phyloP scores from a whole-genome alignment of 2,113 vertebrate species.

The Scophthalmus maximus region DNA sequence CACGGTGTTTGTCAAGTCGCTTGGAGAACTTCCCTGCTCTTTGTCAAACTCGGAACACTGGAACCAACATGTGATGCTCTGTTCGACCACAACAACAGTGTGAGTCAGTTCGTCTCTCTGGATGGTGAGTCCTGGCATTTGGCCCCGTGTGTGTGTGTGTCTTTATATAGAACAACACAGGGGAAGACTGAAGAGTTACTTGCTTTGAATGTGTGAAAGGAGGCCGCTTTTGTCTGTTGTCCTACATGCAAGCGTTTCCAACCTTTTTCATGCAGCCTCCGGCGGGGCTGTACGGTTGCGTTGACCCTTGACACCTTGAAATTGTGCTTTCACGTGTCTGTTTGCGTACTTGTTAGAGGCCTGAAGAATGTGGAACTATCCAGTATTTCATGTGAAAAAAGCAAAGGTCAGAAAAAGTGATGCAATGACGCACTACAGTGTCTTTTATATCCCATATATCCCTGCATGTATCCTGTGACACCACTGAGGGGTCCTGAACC shows the following conservation, averaged over 20 bases:
- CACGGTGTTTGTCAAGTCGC: neutral
- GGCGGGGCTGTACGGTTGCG: no score
- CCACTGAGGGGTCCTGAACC: neutral
- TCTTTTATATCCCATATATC: neutral
- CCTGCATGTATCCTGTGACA: neutral
- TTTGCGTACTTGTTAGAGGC: neutral
- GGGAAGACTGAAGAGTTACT: constrained; percentile 18
- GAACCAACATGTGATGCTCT: neutral
- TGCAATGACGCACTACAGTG: no score
- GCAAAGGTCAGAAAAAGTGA: no score
- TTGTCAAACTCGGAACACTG: constrained; percentile 9
- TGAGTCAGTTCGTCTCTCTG: neutral
- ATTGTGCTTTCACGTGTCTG: neutral
- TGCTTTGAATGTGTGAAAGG: neutral
- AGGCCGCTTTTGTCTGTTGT: neutral
- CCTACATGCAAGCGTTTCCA: constrained; percentile 6
- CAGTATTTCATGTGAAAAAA: neutral
- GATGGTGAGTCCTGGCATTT: constrained; percentile 28
- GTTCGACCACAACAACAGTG: constrained; percentile 10
- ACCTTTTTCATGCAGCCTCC: neutral
- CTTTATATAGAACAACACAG: constrained; percentile 24
- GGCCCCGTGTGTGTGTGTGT: constrained; percentile 12
- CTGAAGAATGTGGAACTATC: neutral
- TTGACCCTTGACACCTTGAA: neutral
- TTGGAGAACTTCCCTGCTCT: neutral